Evolutionary conservation across 2,113 vertebrate genomes (phyloP), one percentile per base, ranked within the genome.

Genomic region (Chrysochloris asiatica): DNA sequence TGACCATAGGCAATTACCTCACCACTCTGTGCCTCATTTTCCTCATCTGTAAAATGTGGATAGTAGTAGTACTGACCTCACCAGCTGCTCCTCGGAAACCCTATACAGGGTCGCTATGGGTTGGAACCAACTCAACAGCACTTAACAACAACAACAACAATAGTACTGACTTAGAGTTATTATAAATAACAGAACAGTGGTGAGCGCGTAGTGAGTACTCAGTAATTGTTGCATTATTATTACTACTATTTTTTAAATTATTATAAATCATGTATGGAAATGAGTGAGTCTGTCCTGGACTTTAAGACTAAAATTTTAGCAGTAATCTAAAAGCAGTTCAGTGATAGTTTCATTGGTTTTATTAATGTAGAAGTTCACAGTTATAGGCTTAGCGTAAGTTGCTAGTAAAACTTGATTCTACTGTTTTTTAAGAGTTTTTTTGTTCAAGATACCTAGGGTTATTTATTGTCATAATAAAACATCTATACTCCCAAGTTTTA

Each of bases 341-440:
- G 85, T 88, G 8, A 59, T 89, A 92, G 33, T 79, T 88, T 94
- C 77, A 77, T 90, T 45, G 82, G 2, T 69, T 92, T 93, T 78
- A 45, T 91, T 93, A 16, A 30, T 69, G 54, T 13, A 83, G 24
- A 92, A 77, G 2, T 88, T 48, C 81, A 84, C 10, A 69, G 2
- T 88, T 69, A 47, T 2, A 59, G 56, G 75, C 11, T 91, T 45
- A 38, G 38, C 54, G 6, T 28, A 83, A 76, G 24, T 89, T 61
- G 77, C 41, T 83, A 59, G 72, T 93, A 63, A 93, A 45, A 56
- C 33, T 75, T 47, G 28, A 47, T 75, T 30, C 47, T 45, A 48
- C 33, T 48, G 45, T 48, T 33, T 45, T 48, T 48, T 71, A 78
- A 48, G 69, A 63, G n/a, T 17, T 73, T 38, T 9, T 22, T 69